Evolutionary conservation across 2,888 invertebrate species (phyloP), one percentile per base, ranked within the genome.

Genomic region (Clostera curtula): DNA sequence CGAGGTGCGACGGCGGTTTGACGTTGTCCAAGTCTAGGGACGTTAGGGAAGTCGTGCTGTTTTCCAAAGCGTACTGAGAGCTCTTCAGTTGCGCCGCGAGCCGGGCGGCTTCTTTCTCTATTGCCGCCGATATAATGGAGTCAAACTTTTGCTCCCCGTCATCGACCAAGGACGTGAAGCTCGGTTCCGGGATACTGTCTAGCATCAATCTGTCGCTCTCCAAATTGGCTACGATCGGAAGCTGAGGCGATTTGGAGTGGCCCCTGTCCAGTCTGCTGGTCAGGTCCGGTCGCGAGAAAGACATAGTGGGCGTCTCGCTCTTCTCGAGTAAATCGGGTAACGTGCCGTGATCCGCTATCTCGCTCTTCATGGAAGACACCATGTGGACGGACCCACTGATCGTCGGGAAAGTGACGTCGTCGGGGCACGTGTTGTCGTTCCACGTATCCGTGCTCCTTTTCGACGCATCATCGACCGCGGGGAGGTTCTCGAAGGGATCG

Each of bases 401-500:
- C 25, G 92, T 93, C 0, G 93, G 93, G 63, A 93, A 93, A 0
- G 93, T 92, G 15, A 92, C 83, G 58, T 93, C 92, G 60, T 92
- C 92, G 0, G 91, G 91, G 26, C 89, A 89, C 1, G 90, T 89
- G 61, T 92, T 90, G 29, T 93, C 93, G 53, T 91, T 92, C 93
- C 93, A 93, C 0, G 92, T 93, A 57, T 92, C 92, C 9, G 85
- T 84, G 26, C 57, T 57, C 7, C 40, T 59, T 8, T 54, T 60
- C 0, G 59, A 54, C 0, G 44, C 40, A 2, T 65, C 65, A 2
- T 62, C 64, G 2, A 46, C 23, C 3, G 10, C 14, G 1, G 30
- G 24, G 2, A 29, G 12, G 7, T 40, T 37, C 2, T 37, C 39
- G 3, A 31, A 25, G 14, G 35, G 40, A 26, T 40, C 40, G 9